Percentiles rank a stretch among this genome's conserved stretches.
These are phyloP conservation scores for Heterotis niloticus DNA, from an alignment of 2,113 vertebrate genomes.

Conservation along the genomic window DNA sequence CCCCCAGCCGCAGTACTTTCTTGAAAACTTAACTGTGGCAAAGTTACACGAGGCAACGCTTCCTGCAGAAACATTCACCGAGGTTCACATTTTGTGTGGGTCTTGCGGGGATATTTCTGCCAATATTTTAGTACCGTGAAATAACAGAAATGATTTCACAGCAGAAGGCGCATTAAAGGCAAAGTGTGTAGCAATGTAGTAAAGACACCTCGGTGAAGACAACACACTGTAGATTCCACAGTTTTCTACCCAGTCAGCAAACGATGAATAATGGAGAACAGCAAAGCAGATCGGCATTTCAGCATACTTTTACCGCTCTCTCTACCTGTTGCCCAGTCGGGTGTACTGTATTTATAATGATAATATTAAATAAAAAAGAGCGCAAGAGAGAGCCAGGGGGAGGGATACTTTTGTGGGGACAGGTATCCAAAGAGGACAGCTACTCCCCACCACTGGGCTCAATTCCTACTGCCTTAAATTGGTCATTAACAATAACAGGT, in stretches of 20 bases:
- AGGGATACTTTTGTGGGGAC: neutral
- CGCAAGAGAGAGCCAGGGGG: too few species aligned
- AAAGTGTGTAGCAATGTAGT: neutral
- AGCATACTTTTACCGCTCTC: too few species aligned
- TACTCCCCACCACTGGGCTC: neutral
- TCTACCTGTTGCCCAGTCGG: too few species aligned
- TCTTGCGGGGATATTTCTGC: neutral
- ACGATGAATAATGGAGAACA: too few species aligned
- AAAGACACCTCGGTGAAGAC: too few species aligned
- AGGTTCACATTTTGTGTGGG: neutral
- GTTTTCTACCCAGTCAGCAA: too few species aligned
- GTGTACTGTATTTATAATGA: too few species aligned
- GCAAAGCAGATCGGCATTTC: too few species aligned
- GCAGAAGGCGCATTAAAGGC: too few species aligned
- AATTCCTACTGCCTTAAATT: conserved; percentile 40
- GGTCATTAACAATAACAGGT: conserved; percentile 58
- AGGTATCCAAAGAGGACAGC: conserved; percentile 6
- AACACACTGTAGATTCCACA: too few species aligned
- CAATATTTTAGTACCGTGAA: neutral
- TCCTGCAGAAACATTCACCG: neutral
- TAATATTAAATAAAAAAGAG: too few species aligned
- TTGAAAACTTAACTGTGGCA: neutral
- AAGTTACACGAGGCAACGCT: neutral
- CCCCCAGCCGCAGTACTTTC: too few species aligned
- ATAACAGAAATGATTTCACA: neutral